Percentiles rank a stretch among this genome's conserved stretches.
phyloP scores from a whole-genome alignment of 2,113 vertebrate species.

The Petroica traversi region DNA sequence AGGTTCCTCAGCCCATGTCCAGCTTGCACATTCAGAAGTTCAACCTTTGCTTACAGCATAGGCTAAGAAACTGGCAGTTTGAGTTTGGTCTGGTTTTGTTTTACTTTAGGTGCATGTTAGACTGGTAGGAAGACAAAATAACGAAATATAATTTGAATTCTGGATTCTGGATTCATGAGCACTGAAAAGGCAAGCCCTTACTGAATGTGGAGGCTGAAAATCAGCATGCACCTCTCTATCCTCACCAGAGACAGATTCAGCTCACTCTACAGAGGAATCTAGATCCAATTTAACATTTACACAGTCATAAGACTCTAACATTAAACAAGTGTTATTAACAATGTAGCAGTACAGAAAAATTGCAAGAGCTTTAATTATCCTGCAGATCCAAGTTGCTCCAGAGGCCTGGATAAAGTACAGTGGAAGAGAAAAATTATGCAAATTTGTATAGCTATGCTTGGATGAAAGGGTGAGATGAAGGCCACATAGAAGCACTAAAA shows the following conservation, averaged over 20 bases:
- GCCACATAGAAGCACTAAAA: background rate
- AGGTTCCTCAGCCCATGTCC: background rate
- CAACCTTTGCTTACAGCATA: background rate
- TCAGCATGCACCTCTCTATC: background rate
- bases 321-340: background rate
- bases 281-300: background rate
- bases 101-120: background rate
- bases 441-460: background rate
- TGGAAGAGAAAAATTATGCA: background rate
- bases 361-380: background rate
- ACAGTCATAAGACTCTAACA: background rate
- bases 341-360: background rate
- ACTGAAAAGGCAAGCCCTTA: background rate
- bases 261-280: background rate
- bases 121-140: background rate
- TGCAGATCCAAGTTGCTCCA: background rate
- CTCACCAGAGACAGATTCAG: background rate
- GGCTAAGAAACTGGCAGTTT: background rate
- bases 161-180: background rate
- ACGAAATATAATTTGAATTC: background rate
- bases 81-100: background rate
- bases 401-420: background rate
- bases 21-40: background rate
- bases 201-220: background rate
- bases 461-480: background rate